Conservation (phyloP, 2,113 vertebrate species). For the Haemorhous mexicanus region DNA sequence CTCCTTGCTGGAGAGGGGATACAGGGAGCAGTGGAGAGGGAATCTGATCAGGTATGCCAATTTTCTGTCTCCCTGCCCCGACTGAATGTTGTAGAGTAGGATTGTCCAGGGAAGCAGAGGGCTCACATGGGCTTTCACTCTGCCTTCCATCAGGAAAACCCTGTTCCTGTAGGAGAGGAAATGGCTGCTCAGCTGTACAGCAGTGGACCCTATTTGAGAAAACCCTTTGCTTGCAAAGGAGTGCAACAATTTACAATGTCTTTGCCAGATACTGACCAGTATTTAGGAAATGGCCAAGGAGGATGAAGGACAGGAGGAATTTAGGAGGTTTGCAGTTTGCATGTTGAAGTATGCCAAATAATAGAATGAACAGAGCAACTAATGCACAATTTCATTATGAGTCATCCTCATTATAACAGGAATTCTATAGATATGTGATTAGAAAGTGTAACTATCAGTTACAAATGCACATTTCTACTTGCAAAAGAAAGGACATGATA, state of each 20-base stretch:
- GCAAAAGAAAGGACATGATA: background rate
- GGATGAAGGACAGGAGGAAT: background rate
- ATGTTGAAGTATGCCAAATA: conserved; percentile 22
- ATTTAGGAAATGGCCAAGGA: background rate
- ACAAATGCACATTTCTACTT: conserved; percentile 63
- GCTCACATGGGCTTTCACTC: background rate
- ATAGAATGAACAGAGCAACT: conserved; percentile 56
- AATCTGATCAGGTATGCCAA: background rate
- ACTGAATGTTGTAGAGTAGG: background rate
- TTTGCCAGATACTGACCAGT: background rate
- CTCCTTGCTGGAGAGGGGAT: background rate
- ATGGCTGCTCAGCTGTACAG: background rate
- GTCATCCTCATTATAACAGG: conserved; percentile 67
- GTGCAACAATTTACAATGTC: background rate
- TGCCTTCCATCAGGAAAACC: background rate
- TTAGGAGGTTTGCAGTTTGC: conserved; percentile 31
- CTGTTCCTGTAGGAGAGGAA: background rate
- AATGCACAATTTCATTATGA: conserved; percentile 67
- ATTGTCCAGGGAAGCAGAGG: background rate
- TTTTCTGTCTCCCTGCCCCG: background rate
- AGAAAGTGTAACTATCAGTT: conserved; percentile 64
- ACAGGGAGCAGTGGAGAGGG: background rate
- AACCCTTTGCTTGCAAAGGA: background rate
- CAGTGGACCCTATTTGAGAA: background rate
- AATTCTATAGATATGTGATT: conserved; percentile 62